Evolutionary conservation across 2,113 vertebrate species (phyloP).

Genomic region (Nothocercus nigrocapillus): DNA sequence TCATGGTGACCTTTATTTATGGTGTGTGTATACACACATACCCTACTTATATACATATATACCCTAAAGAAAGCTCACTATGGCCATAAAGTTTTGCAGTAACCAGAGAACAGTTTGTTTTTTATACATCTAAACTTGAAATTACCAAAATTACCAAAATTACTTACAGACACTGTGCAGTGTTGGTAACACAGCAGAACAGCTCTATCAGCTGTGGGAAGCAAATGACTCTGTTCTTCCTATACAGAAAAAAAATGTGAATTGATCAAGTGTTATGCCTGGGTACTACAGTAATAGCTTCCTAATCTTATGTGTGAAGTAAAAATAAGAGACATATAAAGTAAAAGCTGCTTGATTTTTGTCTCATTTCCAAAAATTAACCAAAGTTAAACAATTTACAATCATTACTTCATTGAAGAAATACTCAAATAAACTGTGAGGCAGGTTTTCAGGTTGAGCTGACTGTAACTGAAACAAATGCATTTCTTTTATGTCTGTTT

Average conservation of each 20-base stretch:
- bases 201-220: not conserved
- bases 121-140: not conserved
- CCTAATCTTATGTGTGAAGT: not conserved
- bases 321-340: not conserved
- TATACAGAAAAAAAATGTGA: not conserved
- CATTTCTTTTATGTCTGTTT: not conserved
- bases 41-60: no score
- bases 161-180: rapidly evolving
- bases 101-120: not conserved
- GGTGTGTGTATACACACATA: no score
- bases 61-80: not conserved
- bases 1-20: not conserved
- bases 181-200: not conserved
- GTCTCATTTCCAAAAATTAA: not conserved
- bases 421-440: not conserved
- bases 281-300: not conserved
- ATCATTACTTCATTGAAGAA: not conserved
- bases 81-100: not conserved
- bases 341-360: not conserved
- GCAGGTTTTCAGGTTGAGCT: not conserved
- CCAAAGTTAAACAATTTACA: not conserved
- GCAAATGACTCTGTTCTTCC: not conserved
- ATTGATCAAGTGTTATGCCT: not conserved
- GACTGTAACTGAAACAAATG: not conserved
- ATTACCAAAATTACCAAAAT: no score